Evolutionary conservation across 2,888 invertebrate species (phyloP), one percentile per base, ranked within the genome.

Genomic region (Incurvaria masculella): DNA sequence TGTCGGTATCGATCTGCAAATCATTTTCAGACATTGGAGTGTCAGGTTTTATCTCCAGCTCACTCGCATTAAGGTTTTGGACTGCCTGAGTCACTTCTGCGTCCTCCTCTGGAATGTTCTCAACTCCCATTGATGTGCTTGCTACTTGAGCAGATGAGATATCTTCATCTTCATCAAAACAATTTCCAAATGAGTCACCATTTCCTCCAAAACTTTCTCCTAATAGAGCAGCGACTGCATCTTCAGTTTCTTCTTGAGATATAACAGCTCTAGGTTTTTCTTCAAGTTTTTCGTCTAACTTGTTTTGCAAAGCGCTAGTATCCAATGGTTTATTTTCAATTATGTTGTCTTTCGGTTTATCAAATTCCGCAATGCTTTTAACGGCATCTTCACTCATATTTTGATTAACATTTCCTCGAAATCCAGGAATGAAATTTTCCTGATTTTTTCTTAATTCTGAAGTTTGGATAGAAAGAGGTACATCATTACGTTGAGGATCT

Each of bases 231-330:
- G 93, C 93, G 0, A 94, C 94, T 0, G 94, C 94, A 65, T 93
- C 93, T 68, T 91, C 94, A 0, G 94, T 94, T 71, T 94, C 94
- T 72, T 94, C 94, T 68, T 94, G 94, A 0, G 93, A 94, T 59
- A 94, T 94, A 1, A 89, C 81, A 10, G 89, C 89, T 44, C 91
- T 81, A 0, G 89, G 88, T 61, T 91, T 91, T 60, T 91, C 91
- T 52, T 89, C 88, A 1, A 68, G 54, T 60, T 84, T 85, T 45
- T 84, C 83, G 8, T 82, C 81, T 2, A 72, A 55, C 57, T 81
- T 82, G 11, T 71, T 68, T 48, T 63, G 67, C 59, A 64, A 72
- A 4, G 69, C 62, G 1, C 64, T 61, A 11, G 72, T 72, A 54
- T 65, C 69, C 10, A 67, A 60, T 40, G 65, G 61, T 47, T 69